A percentile compares a stretch with the other conserved stretches of the same genome.
phyloP scores from a whole-genome alignment of 2,888 invertebrate genomes.

The Philereme vetulata region DNA sequence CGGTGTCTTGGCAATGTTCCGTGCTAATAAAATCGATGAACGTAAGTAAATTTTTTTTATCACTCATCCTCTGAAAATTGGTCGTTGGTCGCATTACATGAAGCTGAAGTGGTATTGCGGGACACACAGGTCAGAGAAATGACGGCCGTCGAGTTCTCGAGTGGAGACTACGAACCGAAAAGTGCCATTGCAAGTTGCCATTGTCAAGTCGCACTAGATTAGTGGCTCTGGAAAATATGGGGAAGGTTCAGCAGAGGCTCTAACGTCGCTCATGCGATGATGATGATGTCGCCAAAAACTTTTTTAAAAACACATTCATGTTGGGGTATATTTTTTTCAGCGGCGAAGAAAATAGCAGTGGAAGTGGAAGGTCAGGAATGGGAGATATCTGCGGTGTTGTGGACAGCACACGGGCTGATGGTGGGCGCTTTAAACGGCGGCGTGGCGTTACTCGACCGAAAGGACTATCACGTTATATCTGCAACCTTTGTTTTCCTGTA shows the following conservation, averaged over 20 bases:
- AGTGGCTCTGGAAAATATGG: too few species aligned
- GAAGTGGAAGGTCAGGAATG: conserved; percentile 58
- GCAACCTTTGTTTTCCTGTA: conserved; percentile 61
- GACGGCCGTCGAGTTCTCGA: too few species aligned
- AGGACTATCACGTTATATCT: conserved; percentile 38
- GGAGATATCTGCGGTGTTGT: conserved; percentile 49
- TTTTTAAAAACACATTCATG: too few species aligned
- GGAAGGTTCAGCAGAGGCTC: too few species aligned
- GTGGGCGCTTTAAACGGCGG: conserved; percentile 86
- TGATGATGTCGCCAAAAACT: too few species aligned
- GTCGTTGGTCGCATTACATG: too few species aligned
- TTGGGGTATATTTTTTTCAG: conserved; percentile 8
- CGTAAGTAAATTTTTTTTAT: conserved; percentile 59
- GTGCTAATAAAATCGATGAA: conserved; percentile 65
- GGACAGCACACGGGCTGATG: conserved; percentile 67
- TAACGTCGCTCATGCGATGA: too few species aligned
- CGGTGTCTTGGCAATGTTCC: conserved; percentile 82
- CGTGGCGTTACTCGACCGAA: conserved; percentile 55
- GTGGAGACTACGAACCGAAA: too few species aligned
- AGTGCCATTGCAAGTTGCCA: too few species aligned
- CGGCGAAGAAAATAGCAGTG: conserved; percentile 62
- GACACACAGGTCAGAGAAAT: too few species aligned
- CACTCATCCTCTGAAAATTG: background rate
- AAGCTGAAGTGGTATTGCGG: too few species aligned
- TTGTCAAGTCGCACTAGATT: too few species aligned